Percentiles rank a stretch among this genome's conserved stretches.
These are phyloP conservation scores for Cheiracanthium punctorium DNA, from an alignment of 2,888 invertebrate genomes.

Conservation along the genomic window DNA sequence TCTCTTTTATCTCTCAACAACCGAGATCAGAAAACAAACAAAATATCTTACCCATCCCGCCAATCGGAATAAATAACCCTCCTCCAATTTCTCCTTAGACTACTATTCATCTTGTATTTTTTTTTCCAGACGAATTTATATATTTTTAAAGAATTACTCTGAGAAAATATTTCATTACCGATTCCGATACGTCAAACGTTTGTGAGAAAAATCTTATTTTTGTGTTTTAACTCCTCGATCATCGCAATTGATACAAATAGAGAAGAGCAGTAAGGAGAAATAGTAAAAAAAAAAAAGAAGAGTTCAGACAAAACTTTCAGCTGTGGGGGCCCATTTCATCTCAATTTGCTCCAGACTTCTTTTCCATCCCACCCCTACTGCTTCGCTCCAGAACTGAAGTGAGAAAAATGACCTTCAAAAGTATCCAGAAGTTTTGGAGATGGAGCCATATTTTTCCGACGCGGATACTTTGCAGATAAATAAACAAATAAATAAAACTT, in stretches of 20 bases:
- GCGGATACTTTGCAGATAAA: background rate
- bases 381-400: background rate
- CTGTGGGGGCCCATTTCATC: background rate
- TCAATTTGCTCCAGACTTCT: background rate
- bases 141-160: background rate
- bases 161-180: background rate
- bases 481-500: slow-evolving; percentile 1
- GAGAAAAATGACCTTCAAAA: slow-evolving; percentile 6
- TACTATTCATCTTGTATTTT: background rate
- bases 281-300: background rate
- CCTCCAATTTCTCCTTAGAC: too few relatives aligned
- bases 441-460: background rate
- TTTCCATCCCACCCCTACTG: background rate
- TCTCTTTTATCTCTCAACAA: too few relatives aligned
- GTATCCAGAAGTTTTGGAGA: background rate
- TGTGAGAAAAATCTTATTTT: background rate
- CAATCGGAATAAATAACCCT: too few relatives aligned
- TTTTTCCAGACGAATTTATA: background rate
- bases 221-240: background rate
- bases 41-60: too few relatives aligned
- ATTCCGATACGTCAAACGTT: background rate
- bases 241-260: background rate
- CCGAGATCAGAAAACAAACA: too few relatives aligned
- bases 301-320: background rate
- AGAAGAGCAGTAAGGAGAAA: background rate